Percentiles rank a stretch among this genome's conserved stretches.
phyloP scores from a whole-genome alignment of 2,888 invertebrate genomes.

The Lasioglossum malachurum region DNA sequence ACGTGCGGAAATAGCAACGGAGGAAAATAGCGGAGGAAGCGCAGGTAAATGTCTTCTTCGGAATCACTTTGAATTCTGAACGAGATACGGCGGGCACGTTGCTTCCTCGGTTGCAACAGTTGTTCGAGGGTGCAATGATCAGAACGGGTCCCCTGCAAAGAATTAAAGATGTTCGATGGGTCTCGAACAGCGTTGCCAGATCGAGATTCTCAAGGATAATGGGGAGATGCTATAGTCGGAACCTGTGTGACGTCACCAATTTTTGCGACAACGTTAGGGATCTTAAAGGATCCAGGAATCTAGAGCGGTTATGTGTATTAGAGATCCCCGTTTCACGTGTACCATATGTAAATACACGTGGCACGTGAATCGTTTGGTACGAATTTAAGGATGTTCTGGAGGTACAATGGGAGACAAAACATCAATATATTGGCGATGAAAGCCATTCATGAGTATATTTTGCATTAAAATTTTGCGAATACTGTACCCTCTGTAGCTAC shows the following conservation, averaged over 20 bases:
- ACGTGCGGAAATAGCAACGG: not conserved
- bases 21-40: not conserved
- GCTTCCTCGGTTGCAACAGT: not conserved
- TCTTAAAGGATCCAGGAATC: no score
- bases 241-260: not conserved
- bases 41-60: not conserved
- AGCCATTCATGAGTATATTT: no score
- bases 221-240: not conserved
- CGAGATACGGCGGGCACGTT: not conserved
- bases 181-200: not conserved
- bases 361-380: no score
- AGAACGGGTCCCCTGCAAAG: not conserved
- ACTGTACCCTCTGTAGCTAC: no score
- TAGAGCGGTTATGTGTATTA: no score
- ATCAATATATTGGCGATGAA: no score
- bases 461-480: no score
- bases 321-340: no score
- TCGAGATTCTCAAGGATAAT: not conserved
- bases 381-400: no score
- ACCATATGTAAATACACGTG: no score
- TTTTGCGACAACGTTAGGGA: not conserved
- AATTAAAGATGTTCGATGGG: not conserved
- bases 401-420: no score
- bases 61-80: not conserved
- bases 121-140: not conserved